A percentile compares a stretch with the other conserved stretches of the same genome.
Conservation (phyloP, 2,797 vertebrate genomes). For the Clamator glandarius region DNA sequence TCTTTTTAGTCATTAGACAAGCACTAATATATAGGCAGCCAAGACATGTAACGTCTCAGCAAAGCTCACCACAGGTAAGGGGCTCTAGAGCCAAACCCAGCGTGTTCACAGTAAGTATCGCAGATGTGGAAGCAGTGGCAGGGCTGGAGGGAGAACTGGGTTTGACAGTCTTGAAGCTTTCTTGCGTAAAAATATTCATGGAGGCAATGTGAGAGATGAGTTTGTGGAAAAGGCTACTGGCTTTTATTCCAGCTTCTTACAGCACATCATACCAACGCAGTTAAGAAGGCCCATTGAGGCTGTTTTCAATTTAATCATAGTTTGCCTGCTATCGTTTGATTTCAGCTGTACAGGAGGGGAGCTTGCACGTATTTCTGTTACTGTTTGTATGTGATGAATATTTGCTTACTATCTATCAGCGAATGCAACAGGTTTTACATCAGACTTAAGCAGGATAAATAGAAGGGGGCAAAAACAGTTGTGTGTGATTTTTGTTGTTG, state of each 20-base stretch:
- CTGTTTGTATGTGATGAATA: background rate
- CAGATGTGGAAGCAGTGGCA: background rate
- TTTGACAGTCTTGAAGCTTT: background rate
- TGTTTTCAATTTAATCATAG: background rate
- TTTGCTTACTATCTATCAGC: background rate
- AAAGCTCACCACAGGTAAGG: background rate
- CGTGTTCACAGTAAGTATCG: fast-evolving
- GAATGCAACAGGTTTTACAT: background rate
- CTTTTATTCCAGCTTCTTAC: background rate
- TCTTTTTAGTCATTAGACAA: background rate
- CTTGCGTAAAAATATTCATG: fast-evolving
- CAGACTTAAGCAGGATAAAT: background rate
- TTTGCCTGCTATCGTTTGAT: background rate
- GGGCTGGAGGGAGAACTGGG: background rate
- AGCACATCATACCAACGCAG: fast-evolving
- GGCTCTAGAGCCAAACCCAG: background rate
- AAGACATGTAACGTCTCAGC: background rate
- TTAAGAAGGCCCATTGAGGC: background rate
- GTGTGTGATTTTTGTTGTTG: background rate
- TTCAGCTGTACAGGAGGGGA: background rate
- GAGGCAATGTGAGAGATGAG: background rate
- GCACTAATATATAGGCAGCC: fast-evolving
- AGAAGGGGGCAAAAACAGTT: background rate
- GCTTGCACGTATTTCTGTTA: background rate
- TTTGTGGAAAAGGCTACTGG: background rate